Base-by-base conservation (phyloP, 2,888 invertebrate species). In the Cepaea hortensis region DNA sequence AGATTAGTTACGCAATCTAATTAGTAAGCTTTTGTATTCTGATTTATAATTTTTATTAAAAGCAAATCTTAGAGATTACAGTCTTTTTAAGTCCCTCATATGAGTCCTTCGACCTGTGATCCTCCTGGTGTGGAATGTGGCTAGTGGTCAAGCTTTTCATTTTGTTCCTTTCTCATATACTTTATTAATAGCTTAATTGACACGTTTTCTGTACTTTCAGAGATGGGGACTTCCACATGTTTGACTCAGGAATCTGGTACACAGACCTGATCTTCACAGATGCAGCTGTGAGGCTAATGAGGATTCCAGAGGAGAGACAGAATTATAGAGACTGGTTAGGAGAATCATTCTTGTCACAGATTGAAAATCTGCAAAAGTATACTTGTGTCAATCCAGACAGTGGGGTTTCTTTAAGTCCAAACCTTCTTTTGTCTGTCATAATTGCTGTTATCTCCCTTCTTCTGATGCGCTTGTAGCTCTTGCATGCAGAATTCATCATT, bases 181-280 rank as follows among this genome's bases (percentile, higher is more conserved):
- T 35, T 35, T 35, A 35, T 1, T 9, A 20, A 68, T 68, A 68
- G 3, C 4, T 68, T 68, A 7, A 68, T 23, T 46, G 72, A 80
- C 73, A 75, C 23, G 35, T 7, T 11, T n/a, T 61, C 85, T 89
- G 35, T 72, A 35, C 70, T 90, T 91, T 72, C 92, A 94, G 94
- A 82, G 94, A 94, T 87, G 91, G 92, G 35, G 94, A 94, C 85
- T 99, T 98, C 95, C 97, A 97, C 93, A 98, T 99, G 98, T 99
- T 98, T 95, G 96, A 96, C 90, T 98, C 98, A 0, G 95, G 96
- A 6, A 96, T 97, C 0, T 98, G 97, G 0, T 97, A 96, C 95
- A 96, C 97, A 72, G 99, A 99, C 95, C 95, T 99, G 46, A 98
- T 99, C 90, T 99, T 99, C 95, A 98, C 98, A 95, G 99, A 99